Base-by-base conservation (phyloP, 1,140 invertebrate genomes). In the Drosophila ercepeae region DNA sequence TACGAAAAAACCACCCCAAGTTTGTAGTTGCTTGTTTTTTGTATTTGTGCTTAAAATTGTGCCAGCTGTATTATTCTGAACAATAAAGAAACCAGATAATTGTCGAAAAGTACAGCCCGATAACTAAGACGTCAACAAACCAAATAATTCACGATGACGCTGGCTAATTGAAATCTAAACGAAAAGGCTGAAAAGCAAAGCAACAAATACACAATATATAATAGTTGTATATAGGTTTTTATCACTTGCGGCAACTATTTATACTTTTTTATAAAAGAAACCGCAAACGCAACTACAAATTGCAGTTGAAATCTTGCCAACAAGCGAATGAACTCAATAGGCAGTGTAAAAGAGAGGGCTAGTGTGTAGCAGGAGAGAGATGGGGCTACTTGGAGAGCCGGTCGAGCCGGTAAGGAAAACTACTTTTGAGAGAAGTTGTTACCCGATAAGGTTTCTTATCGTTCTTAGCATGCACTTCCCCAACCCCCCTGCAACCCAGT, bases 301-400 rank as follows among this genome's bases (percentile, higher is more conserved):
- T 84, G 76, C 79, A 73, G 67, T 81, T 84, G 79, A 73, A 69
- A 55, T 27, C 16, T 44, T 84, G 79, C 79, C 79, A 84, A 65
- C 23, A 61, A 64, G 41, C 52, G 72, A 75, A 55, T 44, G 52
- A 64, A 65, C 61, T 58, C 42, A 51, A 23, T 34, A 14, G 29
- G 32, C 8, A 13, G 42, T 23, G 36, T 2, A 18, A 7, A 32
- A 23, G 48, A 46, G 34, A 9, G 32, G 23, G 39, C 32, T 4
- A 13, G 14, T 7, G 6, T n/a, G 11, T 27, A 7, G 6, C n/a
- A n/a, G 1, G 29, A 7, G 9, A 29, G 18, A 3, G 29, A 32
- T 32, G 29, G 18, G 36, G 21, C 36, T 39, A 3, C 25, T 13
- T 21, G 18, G 55, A 49, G 39, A 71, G 60, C 57, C 64, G 71